Conservation (phyloP, 2,113 vertebrate genomes). For the Amphilophus citrinellus region DNA sequence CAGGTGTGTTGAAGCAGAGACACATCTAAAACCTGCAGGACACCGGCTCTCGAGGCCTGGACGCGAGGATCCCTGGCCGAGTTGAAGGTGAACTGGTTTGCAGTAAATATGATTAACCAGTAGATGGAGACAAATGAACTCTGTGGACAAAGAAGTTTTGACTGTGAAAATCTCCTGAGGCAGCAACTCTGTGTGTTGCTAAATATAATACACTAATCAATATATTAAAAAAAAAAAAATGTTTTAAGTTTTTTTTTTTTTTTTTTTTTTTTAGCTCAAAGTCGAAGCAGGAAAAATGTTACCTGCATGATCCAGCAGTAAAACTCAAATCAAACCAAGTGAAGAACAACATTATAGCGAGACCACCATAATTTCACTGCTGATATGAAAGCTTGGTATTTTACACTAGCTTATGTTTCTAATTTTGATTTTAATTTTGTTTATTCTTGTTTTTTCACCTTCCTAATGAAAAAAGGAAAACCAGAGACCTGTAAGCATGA, state of each 20-base stretch:
- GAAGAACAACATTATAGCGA: neutral
- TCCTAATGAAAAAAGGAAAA: neutral
- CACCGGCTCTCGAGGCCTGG: too few relatives aligned
- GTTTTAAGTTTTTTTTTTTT: neutral
- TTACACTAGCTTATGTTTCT: too few relatives aligned
- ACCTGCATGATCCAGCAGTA: neutral
- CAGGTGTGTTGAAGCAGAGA: too few relatives aligned
- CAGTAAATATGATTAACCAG: neutral
- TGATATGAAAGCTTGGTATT: neutral
- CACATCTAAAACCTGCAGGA: too few relatives aligned
- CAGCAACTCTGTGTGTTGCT: neutral
- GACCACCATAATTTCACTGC: neutral
- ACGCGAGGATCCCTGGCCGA: too few relatives aligned
- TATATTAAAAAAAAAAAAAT: neutral
- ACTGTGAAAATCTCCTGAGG: neutral
- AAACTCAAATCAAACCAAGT: neutral
- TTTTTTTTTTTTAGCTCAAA: neutral
- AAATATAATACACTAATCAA: neutral
- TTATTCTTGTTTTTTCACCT: too few relatives aligned
- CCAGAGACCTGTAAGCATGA: neutral
- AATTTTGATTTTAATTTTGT: too few relatives aligned
- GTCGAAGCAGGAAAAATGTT: neutral
- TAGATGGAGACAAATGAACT: neutral
- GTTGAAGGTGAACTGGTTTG: neutral
- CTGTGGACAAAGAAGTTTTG: neutral